Base-by-base conservation (phyloP, 2,113 vertebrate species). In the Uria aalge region DNA sequence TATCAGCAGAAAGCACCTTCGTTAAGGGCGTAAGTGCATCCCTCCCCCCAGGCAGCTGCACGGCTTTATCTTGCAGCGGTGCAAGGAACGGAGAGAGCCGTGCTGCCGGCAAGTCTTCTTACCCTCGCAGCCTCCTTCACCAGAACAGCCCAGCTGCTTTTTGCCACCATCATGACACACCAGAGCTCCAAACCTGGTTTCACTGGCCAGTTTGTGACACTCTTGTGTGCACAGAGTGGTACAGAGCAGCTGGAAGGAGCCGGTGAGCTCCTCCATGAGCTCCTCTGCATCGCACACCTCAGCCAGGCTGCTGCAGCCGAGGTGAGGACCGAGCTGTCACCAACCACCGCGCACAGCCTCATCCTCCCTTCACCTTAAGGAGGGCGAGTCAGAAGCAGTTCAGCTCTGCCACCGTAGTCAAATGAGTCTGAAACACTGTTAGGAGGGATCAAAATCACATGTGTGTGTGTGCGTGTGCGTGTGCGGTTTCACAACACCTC, bases 401-500 rank as follows among this genome's bases (percentile, higher is more conserved):
- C 66, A 47, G 76, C 74, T 87, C 87, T 86, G n/a, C 63, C 72
- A 79, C 57, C 5, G 4, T 40, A 91, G 62, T 8, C 41, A 84
- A 89, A 82, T 67, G 60, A 87, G 64, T 20, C 64, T 66, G 69
- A 72, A 91, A 82, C 22, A 6, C n/a, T 88, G 64, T n/a, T 29
- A 85, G 94, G 81, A 92, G 67, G 69, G 86, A 78, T 95, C 76
- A 57, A 71, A 82, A 78, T 95, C 94, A 45, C 74, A 20, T 93
- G 80, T 50, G 47, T 27, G 34, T 26, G 41, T 17, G 36, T 27
- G 53, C 7, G 36, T 11, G 29, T 68, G 62, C 23, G 20, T 17
- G 57, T 76, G 78, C 84, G 92, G 91, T 96, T 97, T 95, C 84
- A 94, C 93, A 91, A 69, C 81, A 76, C 84, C 95, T 96, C 93